Conservation (phyloP, 64 coral and sea anemone genomes). For the Dendrophyllia cribrosa region DNA sequence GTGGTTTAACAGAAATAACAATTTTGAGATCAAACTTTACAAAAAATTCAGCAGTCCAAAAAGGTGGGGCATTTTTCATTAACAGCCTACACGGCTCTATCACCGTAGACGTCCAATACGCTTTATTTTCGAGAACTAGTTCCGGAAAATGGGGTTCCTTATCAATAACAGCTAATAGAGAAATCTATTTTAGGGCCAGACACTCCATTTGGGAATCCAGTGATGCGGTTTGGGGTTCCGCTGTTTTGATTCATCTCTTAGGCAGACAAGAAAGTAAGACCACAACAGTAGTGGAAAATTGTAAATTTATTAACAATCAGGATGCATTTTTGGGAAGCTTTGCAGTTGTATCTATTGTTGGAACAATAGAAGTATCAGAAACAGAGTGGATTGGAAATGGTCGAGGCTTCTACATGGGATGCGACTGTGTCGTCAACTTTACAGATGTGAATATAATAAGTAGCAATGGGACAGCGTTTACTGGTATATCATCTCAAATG, state of each 20-base stretch:
- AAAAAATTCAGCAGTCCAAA: background rate
- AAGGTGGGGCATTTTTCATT: background rate
- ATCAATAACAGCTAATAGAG: background rate
- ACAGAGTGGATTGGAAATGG: background rate
- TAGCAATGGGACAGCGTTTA: background rate
- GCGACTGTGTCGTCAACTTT: conserved; percentile 13
- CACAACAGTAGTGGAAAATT: background rate
- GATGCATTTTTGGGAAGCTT: background rate
- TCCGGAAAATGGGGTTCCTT: background rate
- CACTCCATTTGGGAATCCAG: background rate
- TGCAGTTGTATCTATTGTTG: background rate
- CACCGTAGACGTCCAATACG: background rate
- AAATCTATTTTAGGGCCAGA: background rate
- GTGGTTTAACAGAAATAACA: background rate
- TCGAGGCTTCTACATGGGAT: background rate
- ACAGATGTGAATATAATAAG: background rate
- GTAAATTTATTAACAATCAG: background rate
- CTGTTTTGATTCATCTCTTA: background rate
- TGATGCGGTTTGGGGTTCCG: background rate
- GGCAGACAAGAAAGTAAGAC: background rate
- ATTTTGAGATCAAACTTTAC: background rate
- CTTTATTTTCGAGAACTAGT: background rate
- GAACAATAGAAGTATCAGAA: background rate
- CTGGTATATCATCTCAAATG: background rate
- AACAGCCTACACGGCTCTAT: background rate